phyloP scores from a whole-genome alignment of 2,797 vertebrate species.

The Helarctos malayanus region DNA sequence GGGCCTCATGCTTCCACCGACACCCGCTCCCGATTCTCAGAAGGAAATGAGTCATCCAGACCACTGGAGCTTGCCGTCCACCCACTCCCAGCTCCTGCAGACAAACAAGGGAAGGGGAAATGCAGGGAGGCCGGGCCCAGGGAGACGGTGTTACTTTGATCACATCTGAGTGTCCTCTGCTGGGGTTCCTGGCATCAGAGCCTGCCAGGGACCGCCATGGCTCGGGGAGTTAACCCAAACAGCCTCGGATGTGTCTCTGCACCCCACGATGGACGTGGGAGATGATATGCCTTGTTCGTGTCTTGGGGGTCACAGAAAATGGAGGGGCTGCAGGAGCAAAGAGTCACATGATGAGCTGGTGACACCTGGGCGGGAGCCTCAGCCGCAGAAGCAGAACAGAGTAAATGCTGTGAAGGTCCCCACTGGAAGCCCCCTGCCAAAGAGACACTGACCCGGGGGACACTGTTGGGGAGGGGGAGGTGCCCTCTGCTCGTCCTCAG shows the following conservation, averaged over 20 bases:
- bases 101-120: neutral
- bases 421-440: rapidly evolving
- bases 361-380: neutral
- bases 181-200: neutral
- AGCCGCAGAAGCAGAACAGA: neutral
- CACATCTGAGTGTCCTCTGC: too few relatives aligned
- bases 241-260: neutral
- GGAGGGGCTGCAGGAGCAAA: neutral
- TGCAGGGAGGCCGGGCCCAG: rapidly evolving
- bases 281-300: neutral
- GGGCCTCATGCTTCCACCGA: neutral
- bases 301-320: neutral
- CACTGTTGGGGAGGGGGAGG: rapidly evolving
- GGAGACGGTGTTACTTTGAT: rapidly evolving
- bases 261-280: rapidly evolving
- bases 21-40: neutral
- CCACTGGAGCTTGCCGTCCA: neutral
- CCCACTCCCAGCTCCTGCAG: neutral
- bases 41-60: conserved; percentile 1
- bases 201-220: neutral
- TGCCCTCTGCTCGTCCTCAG: neutral
- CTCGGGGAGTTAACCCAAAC: neutral
- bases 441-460: neutral
- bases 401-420: rapidly evolving
- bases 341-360: neutral